Base-by-base conservation (phyloP, 2,888 invertebrate species). In the Aproaerema taeniolella region DNA sequence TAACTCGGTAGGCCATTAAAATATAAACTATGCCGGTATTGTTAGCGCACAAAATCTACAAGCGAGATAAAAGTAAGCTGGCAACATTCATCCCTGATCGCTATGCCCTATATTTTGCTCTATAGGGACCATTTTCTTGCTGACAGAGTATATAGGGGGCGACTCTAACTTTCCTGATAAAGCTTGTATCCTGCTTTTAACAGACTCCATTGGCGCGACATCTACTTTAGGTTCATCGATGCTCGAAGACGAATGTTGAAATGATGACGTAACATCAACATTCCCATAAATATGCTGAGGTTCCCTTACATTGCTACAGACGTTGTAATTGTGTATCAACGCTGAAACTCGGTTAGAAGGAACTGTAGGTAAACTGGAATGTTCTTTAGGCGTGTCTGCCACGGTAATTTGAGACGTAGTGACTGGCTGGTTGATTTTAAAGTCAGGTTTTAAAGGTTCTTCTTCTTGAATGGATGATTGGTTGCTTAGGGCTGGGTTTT, bases 391-490 rank as follows among this genome's bases (percentile, higher is more conserved):
- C 0, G 54, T 28, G 16, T 68, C 57, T 3, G 74, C 71, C 2
- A 53, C 45, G 0, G 47, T 62, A 0, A 61, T 42, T 17, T 68
- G 67, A 24, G 67, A 61, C 4, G 79, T 70, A 0, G 86, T 85
- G n/a, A 87, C 87, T 0, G 87, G 86, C 44, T 85, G 86, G 62
- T 87, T 83, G 47, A 87, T 64, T 50, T 78, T 82, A 55, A 87
- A 87, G 59, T 87, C 86, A 0, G 83, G 80, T 47, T 72, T 78
- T 0, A 75, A 77, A 11, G 0, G 47, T 2, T 80, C 75, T 0
- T 77, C 81, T 1, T 78, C 78, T 45, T 70, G 71, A 2, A 70
- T 38, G 1, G 80, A 70, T 0, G 71, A 64, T 38, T 76, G 73
- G 43, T 61, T 63, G 60, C 65, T 69, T 2, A 68, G 56, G 4